Percentiles rank a stretch among this genome's conserved stretches.
Conservation (phyloP, 2,113 vertebrate species). For the Ptilonorhynchus violaceus region DNA sequence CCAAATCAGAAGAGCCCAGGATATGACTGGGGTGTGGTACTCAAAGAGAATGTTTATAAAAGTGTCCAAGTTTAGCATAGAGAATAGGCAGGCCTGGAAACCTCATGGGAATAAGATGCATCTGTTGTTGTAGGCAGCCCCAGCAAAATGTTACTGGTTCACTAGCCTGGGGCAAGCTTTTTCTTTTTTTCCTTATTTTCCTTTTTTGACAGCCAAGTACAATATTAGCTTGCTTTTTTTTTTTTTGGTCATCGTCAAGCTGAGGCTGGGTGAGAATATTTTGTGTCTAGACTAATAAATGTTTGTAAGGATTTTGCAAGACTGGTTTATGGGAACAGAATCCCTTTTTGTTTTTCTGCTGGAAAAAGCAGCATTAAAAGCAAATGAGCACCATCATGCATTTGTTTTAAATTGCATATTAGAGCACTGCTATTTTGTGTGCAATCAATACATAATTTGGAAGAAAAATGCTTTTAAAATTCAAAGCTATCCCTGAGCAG, state of each 20-base stretch:
- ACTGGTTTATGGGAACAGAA: slow-evolving; percentile 51
- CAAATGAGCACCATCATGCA: slow-evolving; percentile 51
- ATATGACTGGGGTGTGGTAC: not conserved
- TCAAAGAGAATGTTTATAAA: not conserved
- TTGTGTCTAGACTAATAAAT: slow-evolving; percentile 65
- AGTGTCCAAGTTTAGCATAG: slow-evolving; percentile 34
- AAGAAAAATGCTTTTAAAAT: slow-evolving; percentile 67
- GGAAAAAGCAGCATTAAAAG: slow-evolving; percentile 43
- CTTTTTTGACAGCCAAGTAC: slow-evolving; percentile 35
- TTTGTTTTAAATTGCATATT: slow-evolving; percentile 62
- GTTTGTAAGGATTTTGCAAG: slow-evolving; percentile 54
- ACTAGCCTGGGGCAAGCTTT: slow-evolving; percentile 27
- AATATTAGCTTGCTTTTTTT: not conserved
- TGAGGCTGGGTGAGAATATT: slow-evolving; percentile 47
- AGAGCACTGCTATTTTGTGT: slow-evolving; percentile 45
- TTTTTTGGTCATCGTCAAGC: not conserved
- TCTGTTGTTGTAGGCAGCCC: slow-evolving; percentile 36
- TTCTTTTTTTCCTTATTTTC: not conserved
- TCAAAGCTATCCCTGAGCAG: slow-evolving; percentile 62
- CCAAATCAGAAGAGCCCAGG: not conserved
- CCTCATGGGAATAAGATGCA: not conserved
- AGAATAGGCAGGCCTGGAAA: slow-evolving; percentile 27
- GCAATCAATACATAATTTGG: slow-evolving; percentile 67
- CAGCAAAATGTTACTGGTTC: slow-evolving; percentile 52
- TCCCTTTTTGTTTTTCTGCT: slow-evolving; percentile 51